Evolutionary conservation across 1,140 invertebrate genomes (phyloP), one percentile per base, ranked within the genome.

Genomic region (Epicauta chinensis): DNA sequence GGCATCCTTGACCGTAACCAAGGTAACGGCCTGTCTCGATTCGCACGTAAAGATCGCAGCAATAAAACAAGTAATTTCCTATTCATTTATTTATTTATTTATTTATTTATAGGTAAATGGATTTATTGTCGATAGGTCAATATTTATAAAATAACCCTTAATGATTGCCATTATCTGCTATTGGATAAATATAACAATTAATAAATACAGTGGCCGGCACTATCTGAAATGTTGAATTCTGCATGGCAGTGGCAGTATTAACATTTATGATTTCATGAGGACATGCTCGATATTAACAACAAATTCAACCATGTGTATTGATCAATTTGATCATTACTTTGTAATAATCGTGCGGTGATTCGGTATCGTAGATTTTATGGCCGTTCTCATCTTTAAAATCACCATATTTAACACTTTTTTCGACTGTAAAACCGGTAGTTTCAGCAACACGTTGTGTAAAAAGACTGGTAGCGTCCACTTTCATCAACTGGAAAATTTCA

Each of bases 391-490:
- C 75, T 16, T 78, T 73, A 61, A 82, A 81, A 50, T 87, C 83
- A 3, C 69, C 73, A 60, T 89, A 89, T 4, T 71, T 71, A 5
- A 88, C 76, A 51, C 82, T 79, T 11, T 77, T 73, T 15, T 83
- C 70, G 1, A 77, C 75, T 39, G 77, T 70, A 53, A 88, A 80
- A 0, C 84, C 86, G 11, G 82, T 70, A 14, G 78, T 82, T 61
- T 77, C 74, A 39, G 81, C 79, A 14, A 86, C 83, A 60, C 81
- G 84, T 62, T 89, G 86, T 0, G 87, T 89, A 60, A 78, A 90
- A 0, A 82, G 73, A 13, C 86, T 86, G 0, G 87, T 90, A 2
- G 86, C 84, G 61, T 89, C 87, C 13, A 80, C 81, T 67, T 89
- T 89, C 43, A 89, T 80, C 10, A 89, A 58, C 84, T 87, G 71